A percentile compares a stretch with the other conserved stretches of the same genome.
Evolutionary conservation across 2,888 invertebrate species (phyloP).

Genomic region (Drosophila flavopinicola): DNA sequence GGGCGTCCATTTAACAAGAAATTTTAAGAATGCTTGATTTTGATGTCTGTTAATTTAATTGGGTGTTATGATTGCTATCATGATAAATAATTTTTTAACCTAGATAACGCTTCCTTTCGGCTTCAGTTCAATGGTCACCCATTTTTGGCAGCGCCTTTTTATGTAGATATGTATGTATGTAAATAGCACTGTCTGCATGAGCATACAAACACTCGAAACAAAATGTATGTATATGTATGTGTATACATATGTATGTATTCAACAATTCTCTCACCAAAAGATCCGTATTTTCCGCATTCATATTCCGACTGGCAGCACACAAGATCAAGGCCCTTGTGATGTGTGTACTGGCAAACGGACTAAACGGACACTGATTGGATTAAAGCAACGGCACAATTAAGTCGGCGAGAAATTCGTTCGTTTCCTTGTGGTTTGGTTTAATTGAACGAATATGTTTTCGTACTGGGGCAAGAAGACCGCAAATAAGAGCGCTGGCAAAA

Average conservation of each 20-base stretch:
- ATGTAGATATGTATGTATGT: background rate
- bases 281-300: slow-evolving; percentile 37
- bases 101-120: background rate
- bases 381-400: background rate
- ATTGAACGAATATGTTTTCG: slow-evolving; percentile 57
- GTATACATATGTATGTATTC: background rate
- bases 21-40: background rate
- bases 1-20: background rate
- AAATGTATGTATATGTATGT: slow-evolving; percentile 9
- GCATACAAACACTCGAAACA: too few relatives aligned
- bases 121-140: background rate
- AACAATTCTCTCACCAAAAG: slow-evolving; percentile 16
- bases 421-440: too few relatives aligned
- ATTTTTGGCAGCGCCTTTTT: background rate
- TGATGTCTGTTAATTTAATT: too few relatives aligned
- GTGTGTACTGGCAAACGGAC: slow-evolving; percentile 1
- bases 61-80: too few relatives aligned
- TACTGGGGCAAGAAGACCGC: slow-evolving; percentile 56
- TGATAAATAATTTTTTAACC: background rate
- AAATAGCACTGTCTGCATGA: background rate
- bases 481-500: slow-evolving; percentile 14
- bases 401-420: too few relatives aligned
- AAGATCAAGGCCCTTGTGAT: slow-evolving; percentile 65
- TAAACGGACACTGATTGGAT: slow-evolving; percentile 5
- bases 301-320: slow-evolving; percentile 29